Base-by-base conservation (phyloP, 2,888 invertebrate species). In the Agriopis marginaria region DNA sequence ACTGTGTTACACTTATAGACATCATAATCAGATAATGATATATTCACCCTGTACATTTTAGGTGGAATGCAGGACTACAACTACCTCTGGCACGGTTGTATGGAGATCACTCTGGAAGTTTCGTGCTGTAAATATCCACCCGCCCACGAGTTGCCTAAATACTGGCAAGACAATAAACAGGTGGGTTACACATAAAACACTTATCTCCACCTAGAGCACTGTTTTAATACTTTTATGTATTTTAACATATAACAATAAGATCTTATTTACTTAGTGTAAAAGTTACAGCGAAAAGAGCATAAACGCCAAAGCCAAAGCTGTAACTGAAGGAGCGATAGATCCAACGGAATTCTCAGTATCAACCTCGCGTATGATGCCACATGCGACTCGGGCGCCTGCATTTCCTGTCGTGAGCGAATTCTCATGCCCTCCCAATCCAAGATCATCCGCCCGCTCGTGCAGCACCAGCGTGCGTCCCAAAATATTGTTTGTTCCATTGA, bases 11-110 rank as follows among this genome's bases (percentile, higher is more conserved):
- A 47, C 47, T n/a, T n/a, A 3, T 49, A 49, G n/a, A 8, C 7
- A 50, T 17, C 8, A 17, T 23, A 50, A 50, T 10, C 17, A 17
- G 10, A 50, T 10, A 50, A 23, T 12, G 7, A 14, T 7, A 47
- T n/a, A 9, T n/a, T 17, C 50, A 50, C 1, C 17, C 3, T 40
- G 8, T 40, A 42, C 11, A 42, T 42, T 56, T 56, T 56, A 95
- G 98, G 98, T 66, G 97, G 98, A 32, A 98, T 98, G 98, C 98
- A 98, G 90, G 99, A 99, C 87, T 99, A 97, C 89, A 99, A 99
- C 89, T 99, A 99, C 89, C 96, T 98, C 12, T 97, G 97, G 96
- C 97, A 97, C 82, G 98, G 98, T 12, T 98, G 98, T 87, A 97
- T 99, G 97, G 99, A 99, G 89, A 95, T 99, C n/a, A 98, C 99